Evolutionary conservation across 2,113 vertebrate species (phyloP), one percentile per base, ranked within the genome.

Genomic region (Micronisus gabar): DNA sequence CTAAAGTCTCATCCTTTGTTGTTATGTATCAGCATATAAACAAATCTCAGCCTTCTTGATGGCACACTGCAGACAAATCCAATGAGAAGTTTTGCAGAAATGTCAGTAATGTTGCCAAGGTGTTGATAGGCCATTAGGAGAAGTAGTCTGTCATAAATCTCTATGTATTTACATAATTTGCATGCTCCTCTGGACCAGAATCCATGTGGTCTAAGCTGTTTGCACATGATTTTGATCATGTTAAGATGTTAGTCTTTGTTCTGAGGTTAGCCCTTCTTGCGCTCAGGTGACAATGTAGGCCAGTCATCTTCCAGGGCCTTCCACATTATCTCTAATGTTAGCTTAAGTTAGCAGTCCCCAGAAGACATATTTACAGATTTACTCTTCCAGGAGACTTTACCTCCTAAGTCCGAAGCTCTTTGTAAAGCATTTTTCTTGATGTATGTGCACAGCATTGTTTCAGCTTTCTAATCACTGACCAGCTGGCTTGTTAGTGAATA

Each of bases 401-500:
- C 96, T 97, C 86, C 81, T 93, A 79, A 94, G 93, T 96, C 90
- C 56, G 5, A 97, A 97, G 97, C 80, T 71, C 96, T 97, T 92
- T 95, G 94, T 97, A 94, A 97, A 98, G 97, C 93, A 56, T 97
- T 98, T 98, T 98, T 98, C 98, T 98, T 98, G 98, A 98, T 98
- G 98, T 97, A 97, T 99, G 97, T 98, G 95, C 98, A 94, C 98
- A 96, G 95, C 97, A 98, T 99, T 99, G 98, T 99, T 98, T 97
- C 95, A 95, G 97, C 95, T 97, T 98, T 99, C 99, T 99, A 99
- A 99, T 99, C 99, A 99, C 98, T 99, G 99, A 99, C 99, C 99
- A 99, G 99, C 99, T 99, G 99, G 99, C 98, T 97, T 97, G 98
- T 98, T 96, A 98, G 98, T 99, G 99, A 99, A 99, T 99, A 98